Percentiles rank a stretch among this genome's conserved stretches.
Evolutionary conservation across 2,797 vertebrate species (phyloP).

Genomic region (Malurus leucopterus): DNA sequence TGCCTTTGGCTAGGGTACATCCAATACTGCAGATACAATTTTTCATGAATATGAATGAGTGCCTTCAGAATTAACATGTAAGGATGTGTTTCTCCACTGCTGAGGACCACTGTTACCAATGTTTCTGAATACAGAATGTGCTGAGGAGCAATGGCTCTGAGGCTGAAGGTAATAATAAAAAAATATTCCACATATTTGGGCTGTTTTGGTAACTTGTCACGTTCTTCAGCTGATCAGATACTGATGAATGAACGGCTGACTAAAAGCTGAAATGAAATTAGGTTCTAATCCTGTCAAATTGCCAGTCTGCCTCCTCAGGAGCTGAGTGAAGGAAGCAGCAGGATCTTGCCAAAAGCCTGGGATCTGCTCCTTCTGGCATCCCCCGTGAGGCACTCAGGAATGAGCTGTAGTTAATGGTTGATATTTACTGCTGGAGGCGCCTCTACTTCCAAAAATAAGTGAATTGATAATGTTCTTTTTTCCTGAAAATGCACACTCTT

Average conservation of each 20-base stretch:
- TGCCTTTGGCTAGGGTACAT: slow-evolving; percentile 3
- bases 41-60: not conserved
- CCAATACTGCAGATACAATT: not conserved
- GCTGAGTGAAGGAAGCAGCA: not conserved
- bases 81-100: not conserved
- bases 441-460: not conserved
- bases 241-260: not conserved
- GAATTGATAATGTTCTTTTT: not conserved
- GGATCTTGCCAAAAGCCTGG: not conserved
- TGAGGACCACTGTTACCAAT: not conserved
- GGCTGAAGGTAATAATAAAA: not conserved
- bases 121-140: not conserved
- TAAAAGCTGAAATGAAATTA: not conserved
- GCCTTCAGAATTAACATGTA: not conserved
- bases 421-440: not conserved
- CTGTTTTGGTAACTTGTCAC: not conserved
- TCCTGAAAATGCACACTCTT: not conserved
- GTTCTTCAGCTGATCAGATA: not conserved
- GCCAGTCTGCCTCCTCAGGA: not conserved
- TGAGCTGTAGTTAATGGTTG: not conserved
- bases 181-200: not conserved
- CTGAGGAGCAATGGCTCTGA: not conserved
- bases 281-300: not conserved
- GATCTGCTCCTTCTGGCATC: not conserved
- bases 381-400: not conserved